Evolutionary conservation across 53 echinoderm and acorn worm species (phyloP), one percentile per base, ranked within the genome.

Genomic region (Crossaster papposus): DNA sequence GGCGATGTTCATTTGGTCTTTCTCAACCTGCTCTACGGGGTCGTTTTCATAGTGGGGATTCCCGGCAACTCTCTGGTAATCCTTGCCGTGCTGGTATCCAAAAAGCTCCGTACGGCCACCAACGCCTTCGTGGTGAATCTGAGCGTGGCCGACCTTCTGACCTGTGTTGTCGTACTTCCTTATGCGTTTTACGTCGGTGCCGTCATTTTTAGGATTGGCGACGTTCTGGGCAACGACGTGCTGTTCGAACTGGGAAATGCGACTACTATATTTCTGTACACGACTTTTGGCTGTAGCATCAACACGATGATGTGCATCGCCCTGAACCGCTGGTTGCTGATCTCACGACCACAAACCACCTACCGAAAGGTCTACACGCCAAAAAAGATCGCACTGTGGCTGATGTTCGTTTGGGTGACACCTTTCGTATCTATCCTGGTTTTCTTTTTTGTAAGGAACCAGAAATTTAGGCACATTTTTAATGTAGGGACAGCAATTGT

Each of bases 51-150:
- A 55, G 14, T 92, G 11, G 90, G 86, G 70, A 78, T 83, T 77
- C 14, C 74, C 8, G 92, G 95, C 11, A 95, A 95, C 68, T n/a
- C 79, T 13, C 64, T 88, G 36, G 95, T 95, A 32, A 63, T 95
- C 17, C 91, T 95, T 36, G 90, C 92, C 28, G 92, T 95, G 12
- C 14, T 91, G 13, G 63, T 95, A 14, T 94, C 90, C 35, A 64
- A 79, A 32, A 95, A 92, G 78, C 75, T 95, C 14, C 90, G 89
- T 35, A 88, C 92, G 14, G 30, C 90, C 37, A 95, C 95, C 72
- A 95, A 95, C 50, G 92, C 83, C 70, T 91, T 95, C 23, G 91
- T 92, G 22, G 79, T 92, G 51, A 95, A 95, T 78, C 85, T 95
- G 30, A 90, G 79, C 33, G 76, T 78, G 13, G 95, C 95, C 0